phyloP scores from a whole-genome alignment of 2,797 vertebrate genomes.

The Pangasius sanitwongsei region DNA sequence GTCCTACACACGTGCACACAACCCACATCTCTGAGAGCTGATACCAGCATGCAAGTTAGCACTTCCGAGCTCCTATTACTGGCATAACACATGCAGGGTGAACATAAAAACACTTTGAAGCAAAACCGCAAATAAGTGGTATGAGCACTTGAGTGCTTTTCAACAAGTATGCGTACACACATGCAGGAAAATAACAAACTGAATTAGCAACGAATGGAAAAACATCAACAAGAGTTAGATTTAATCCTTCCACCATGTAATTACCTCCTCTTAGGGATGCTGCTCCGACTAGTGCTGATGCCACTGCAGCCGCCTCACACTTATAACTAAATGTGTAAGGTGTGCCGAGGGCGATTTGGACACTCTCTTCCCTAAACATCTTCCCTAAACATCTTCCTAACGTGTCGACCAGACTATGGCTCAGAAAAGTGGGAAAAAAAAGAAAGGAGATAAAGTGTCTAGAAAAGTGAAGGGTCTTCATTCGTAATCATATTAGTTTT shows the following conservation, averaged over 20 bases:
- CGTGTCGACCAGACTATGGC: background rate
- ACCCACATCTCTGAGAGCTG: constrained; percentile 41
- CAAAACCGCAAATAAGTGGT: constrained; percentile 28
- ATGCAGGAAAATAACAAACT: constrained; percentile 21
- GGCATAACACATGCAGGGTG: constrained; percentile 10
- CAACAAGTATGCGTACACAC: constrained; percentile 26
- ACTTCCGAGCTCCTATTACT: constrained; percentile 48
- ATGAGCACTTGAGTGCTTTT: constrained; percentile 24
- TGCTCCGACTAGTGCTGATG: constrained; percentile 13
- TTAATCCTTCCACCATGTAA: constrained; percentile 44
- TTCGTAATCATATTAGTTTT: background rate
- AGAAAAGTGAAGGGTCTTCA: background rate
- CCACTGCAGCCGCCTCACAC: constrained; percentile 2
- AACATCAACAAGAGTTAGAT: constrained; percentile 13
- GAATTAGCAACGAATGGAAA: constrained; percentile 14
- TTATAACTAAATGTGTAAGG: background rate
- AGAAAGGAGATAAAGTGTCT: background rate
- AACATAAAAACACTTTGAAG: constrained; percentile 22
- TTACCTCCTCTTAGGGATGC: constrained; percentile 29
- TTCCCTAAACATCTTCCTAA: background rate
- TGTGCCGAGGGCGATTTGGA: constrained; percentile 20
- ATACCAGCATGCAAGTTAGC: constrained; percentile 50
- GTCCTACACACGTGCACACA: constrained; percentile 42
- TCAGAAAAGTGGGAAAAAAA: background rate
- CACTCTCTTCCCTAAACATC: background rate